phyloP scores from a whole-genome alignment of 2,113 vertebrate species.

The Mastomys natalensis region DNA sequence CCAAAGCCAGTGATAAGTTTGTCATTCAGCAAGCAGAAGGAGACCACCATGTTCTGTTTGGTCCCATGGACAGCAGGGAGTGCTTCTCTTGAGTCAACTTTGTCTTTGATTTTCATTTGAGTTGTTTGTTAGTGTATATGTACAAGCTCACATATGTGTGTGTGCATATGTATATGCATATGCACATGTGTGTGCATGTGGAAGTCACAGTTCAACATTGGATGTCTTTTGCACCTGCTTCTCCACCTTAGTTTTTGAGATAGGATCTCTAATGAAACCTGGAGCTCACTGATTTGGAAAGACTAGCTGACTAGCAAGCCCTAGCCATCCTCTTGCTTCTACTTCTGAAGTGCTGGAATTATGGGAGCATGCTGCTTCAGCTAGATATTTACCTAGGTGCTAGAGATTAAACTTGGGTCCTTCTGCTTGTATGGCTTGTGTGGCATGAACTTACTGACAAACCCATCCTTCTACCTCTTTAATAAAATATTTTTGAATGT shows the following conservation, averaged over 20 bases:
- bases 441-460: neutral
- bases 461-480: too few relatives aligned
- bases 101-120: neutral
- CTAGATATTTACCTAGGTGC: neutral
- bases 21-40: conserved; percentile 1
- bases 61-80: rapidly evolving
- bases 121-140: neutral
- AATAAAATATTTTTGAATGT: neutral
- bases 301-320: neutral
- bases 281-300: neutral
- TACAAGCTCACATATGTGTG: neutral
- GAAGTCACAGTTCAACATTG: neutral
- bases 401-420: neutral
- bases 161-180: neutral
- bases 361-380: neutral
- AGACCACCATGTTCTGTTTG: neutral
- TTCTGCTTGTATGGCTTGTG: neutral
- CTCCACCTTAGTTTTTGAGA: neutral
- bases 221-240: neutral
- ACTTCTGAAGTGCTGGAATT: neutral
- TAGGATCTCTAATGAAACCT: neutral
- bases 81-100: neutral
- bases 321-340: neutral
- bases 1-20: conserved; percentile 49
- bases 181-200: neutral